Percentiles rank a stretch among this genome's conserved stretches.
phyloP scores from a whole-genome alignment of 2,113 vertebrate species.

The Varanus komodoensis region DNA sequence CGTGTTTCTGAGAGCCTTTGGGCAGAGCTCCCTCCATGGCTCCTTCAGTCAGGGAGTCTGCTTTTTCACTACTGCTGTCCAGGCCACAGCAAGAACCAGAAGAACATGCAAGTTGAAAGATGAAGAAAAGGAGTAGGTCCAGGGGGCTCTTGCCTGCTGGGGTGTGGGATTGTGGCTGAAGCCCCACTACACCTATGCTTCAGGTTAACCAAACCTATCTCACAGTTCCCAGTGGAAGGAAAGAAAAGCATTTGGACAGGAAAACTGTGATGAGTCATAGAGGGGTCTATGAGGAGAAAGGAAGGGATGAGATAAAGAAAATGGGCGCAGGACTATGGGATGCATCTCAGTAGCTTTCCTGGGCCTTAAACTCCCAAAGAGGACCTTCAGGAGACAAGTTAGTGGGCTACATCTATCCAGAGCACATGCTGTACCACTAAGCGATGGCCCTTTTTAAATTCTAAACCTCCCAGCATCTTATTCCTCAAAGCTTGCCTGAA shows the following conservation, averaged over 20 bases:
- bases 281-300: not conserved
- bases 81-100: too few species aligned
- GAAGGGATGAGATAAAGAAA: not conserved
- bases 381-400: not conserved
- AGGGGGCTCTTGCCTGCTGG: too few species aligned
- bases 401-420: conserved; percentile 14
- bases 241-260: not conserved
- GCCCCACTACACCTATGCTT: too few species aligned
- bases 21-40: too few species aligned
- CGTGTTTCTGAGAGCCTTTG: too few species aligned
- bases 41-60: too few species aligned
- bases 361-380: not conserved
- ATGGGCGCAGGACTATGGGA: not conserved
- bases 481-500: not conserved
- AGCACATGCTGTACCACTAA: conserved; percentile 34
- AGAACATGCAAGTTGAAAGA: too few species aligned
- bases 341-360: not conserved
- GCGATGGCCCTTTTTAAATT: not conserved
- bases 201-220: too few species aligned
- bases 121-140: too few species aligned
- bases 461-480: not conserved
- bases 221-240: not conserved
- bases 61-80: too few species aligned
- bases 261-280: not conserved
- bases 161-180: too few species aligned